phyloP scores from a whole-genome alignment of 2,113 vertebrate species.

The Riparia riparia region DNA sequence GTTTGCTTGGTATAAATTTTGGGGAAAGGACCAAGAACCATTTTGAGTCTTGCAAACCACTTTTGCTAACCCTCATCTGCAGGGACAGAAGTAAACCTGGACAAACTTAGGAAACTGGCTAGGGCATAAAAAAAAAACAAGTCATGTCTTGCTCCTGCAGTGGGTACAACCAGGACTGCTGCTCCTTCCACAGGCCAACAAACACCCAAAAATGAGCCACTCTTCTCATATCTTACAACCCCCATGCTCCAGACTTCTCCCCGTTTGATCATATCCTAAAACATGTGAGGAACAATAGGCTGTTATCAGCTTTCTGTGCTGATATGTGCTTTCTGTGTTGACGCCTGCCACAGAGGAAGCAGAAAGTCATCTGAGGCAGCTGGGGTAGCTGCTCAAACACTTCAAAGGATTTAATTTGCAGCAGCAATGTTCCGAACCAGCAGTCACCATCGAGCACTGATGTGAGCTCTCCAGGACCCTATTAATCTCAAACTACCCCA shows the following conservation, averaged over 20 bases:
- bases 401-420: neutral
- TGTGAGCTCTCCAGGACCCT: neutral
- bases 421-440: neutral
- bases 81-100: neutral
- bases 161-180: neutral
- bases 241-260: neutral
- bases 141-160: neutral
- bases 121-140: neutral
- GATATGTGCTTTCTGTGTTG: neutral
- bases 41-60: neutral
- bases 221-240: neutral
- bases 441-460: neutral
- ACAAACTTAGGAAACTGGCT: neutral
- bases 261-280: neutral
- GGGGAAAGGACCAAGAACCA: neutral
- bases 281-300: neutral
- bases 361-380: neutral
- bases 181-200: neutral
- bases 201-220: neutral
- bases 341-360: neutral
- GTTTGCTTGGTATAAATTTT: neutral
- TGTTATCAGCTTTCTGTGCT: neutral
- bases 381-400: neutral
- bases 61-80: neutral
- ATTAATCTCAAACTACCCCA: neutral